phyloP scores from a whole-genome alignment of 1,140 invertebrate species.

The Heliconius congener region DNA sequence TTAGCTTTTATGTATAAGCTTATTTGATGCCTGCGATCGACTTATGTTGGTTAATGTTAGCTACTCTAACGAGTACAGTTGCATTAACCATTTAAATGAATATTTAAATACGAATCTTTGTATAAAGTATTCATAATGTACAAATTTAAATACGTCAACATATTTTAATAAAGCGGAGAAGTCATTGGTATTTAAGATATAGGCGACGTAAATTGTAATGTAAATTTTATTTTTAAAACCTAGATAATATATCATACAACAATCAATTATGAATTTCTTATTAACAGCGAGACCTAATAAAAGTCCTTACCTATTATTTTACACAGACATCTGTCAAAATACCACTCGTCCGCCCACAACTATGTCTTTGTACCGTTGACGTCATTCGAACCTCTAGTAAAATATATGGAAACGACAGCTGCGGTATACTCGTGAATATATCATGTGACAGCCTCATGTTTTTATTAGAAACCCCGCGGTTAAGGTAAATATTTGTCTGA shows the following conservation, averaged over 20 bases:
- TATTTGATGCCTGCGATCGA: constrained; percentile 26
- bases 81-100: too few species aligned
- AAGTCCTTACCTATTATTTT: neutral
- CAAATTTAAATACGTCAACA: too few species aligned
- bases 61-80: neutral
- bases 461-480: constrained; percentile 27
- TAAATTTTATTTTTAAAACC: too few species aligned
- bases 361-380: neutral
- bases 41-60: constrained; percentile 8
- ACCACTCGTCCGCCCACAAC: neutral
- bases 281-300: too few species aligned
- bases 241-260: neutral
- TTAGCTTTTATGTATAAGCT: constrained; percentile 36
- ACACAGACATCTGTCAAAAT: neutral
- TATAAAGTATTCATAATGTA: too few species aligned
- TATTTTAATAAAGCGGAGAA: too few species aligned
- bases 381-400: constrained; percentile 24
- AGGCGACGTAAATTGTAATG: too few species aligned
- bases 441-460: constrained; percentile 30
- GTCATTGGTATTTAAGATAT: too few species aligned
- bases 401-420: constrained; percentile 33
- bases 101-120: too few species aligned
- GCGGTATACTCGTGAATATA: constrained; percentile 21
- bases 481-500: constrained; percentile 28
- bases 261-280: too few species aligned